Evolutionary conservation across 2,113 vertebrate species (phyloP), one percentile per base, ranked within the genome.

Genomic region (Australoheros scitulus): DNA sequence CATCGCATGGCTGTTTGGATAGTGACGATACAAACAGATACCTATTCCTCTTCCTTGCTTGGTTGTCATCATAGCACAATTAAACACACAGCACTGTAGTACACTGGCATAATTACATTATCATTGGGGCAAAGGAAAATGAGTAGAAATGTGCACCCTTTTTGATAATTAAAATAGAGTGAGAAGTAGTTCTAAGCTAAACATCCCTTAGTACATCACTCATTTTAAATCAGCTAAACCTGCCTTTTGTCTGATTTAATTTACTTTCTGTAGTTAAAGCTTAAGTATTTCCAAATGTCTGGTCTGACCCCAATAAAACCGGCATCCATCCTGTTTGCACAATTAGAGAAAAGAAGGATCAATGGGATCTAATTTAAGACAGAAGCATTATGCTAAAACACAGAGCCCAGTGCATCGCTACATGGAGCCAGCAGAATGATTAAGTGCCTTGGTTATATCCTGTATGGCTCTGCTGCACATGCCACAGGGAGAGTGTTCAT

Each of bases 351-450:
- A 90, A 89, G 55, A 64, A 74, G 84, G 84, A 94, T 94, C 93
- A 93, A 93, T 94, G 87, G 65, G 87, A 90, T 91, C 88, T 87
- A 91, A 95, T 95, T 93, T 90, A 92, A 93, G 91, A 88, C 81
- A 79, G 81, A 83, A 72, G 91, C 92, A 91, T 93, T 93, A 92
- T 94, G 93, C 87, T 89, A 92, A 92, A 95, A 91, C 83, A 82
- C 41, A 76, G 81, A 61, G 80, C 55, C 41, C 18, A 32, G 76
- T 84, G 84, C 84, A 80, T 92, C 75, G 81, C 87, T 90, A 91
- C 85, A 79, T 86, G 82, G 88, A 91, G 80, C 91, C 84, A 83
- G 82, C 83, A 76, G 87, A 88, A 90, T 93, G 94, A 94, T 93
- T 61, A 93, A 93, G 92, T 88, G 91, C 87, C 74, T 56, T 29